phyloP scores from a whole-genome alignment of 2,888 invertebrate genomes.

The Aporophyla nigra region DNA sequence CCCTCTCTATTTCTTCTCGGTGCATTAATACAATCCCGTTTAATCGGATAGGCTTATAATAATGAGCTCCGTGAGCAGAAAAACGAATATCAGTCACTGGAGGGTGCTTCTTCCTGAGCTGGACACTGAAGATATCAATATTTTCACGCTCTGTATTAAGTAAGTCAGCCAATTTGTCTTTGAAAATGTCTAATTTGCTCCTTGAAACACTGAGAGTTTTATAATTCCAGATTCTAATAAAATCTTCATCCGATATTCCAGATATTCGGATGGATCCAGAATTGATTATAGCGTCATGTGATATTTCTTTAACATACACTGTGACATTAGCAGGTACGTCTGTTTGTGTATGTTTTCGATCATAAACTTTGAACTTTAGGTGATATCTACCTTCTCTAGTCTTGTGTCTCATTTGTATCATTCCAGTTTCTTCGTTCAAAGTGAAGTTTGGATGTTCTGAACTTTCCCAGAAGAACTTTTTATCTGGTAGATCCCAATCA shows the following conservation, averaged over 20 bases:
- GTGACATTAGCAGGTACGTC: slow-evolving; percentile 99
- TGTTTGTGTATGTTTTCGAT: slow-evolving; percentile 98
- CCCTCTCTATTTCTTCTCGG: slow-evolving; percentile 97
- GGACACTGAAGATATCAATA: slow-evolving; percentile 99
- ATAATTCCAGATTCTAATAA: slow-evolving; percentile 98
- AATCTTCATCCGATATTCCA: slow-evolving; percentile 98
- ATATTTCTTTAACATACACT: slow-evolving; percentile 98
- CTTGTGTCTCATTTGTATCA: slow-evolving; percentile 98
- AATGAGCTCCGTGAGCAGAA: slow-evolving; percentile 98
- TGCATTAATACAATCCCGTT: slow-evolving; percentile 98
- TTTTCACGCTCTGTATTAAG: slow-evolving; percentile 96
- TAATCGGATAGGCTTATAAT: slow-evolving; percentile 97
- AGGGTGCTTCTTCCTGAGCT: slow-evolving; percentile 96
- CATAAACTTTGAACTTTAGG: slow-evolving; percentile 96
- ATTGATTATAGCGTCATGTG: slow-evolving; percentile 98
- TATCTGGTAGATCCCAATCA: slow-evolving; percentile 99
- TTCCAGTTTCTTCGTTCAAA: slow-evolving; percentile 97
- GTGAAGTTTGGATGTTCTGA: slow-evolving; percentile 96
- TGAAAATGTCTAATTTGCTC: slow-evolving; percentile 97
- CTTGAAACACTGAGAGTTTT: slow-evolving; percentile 95
- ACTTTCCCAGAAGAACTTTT: slow-evolving; percentile 98
- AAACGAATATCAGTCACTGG: slow-evolving; percentile 98
- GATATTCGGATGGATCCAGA: slow-evolving; percentile 98
- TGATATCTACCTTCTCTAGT: slow-evolving; percentile 97
- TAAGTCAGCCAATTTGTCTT: slow-evolving; percentile 96